Conservation (phyloP, 2,888 invertebrate genomes). For the Cybosia mesomella region DNA sequence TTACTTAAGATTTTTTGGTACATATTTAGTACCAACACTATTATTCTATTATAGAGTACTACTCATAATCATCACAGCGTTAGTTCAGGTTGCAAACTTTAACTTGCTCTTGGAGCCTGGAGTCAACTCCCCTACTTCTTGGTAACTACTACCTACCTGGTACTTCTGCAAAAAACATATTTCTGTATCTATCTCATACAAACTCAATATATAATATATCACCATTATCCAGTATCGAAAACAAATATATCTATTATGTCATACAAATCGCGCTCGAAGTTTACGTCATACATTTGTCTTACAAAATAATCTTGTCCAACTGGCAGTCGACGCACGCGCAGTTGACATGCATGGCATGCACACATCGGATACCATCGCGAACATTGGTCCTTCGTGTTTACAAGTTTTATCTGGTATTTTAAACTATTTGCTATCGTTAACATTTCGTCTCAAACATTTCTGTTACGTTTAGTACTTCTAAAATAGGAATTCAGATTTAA, state of each 20-base stretch:
- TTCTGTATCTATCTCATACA: neutral
- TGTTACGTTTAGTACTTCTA: neutral
- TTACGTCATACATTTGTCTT: constrained; percentile 60
- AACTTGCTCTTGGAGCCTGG: neutral
- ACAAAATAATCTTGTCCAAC: constrained; percentile 60
- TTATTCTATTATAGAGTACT: too few relatives aligned
- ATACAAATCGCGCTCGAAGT: constrained; percentile 42
- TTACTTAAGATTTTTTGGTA: neutral
- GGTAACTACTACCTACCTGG: too few relatives aligned
- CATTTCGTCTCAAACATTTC: neutral
- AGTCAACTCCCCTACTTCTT: too few relatives aligned
- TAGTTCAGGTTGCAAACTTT: neutral
- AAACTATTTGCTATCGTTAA: constrained; percentile 26
- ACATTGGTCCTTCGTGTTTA: constrained; percentile 53
- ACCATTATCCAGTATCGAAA: constrained; percentile 9
- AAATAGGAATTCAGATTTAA: too few relatives aligned
- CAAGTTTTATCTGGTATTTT: constrained; percentile 38
- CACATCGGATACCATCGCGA: constrained; percentile 63
- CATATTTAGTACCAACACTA: too few relatives aligned
- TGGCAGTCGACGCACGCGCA: constrained; percentile 65
- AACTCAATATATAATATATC: neutral
- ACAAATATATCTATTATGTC: constrained; percentile 22
- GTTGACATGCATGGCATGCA: constrained; percentile 67
- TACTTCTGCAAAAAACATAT: too few relatives aligned
- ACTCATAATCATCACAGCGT: neutral